Conservation (phyloP, 2,113 vertebrate genomes). For the Ptilorrhoa leucosticta region DNA sequence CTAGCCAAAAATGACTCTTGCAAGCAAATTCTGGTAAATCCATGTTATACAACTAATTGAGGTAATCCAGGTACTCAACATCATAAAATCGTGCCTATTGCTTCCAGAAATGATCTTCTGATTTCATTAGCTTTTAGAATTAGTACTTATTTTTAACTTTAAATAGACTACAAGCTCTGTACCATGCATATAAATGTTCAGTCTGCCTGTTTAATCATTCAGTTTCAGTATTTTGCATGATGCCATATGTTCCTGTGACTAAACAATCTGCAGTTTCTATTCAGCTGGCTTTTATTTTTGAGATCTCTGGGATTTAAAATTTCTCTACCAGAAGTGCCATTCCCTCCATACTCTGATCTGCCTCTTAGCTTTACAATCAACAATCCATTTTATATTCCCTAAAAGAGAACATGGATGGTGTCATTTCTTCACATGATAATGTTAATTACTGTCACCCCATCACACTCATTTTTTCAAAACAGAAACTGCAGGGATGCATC, state of each 20-base stretch:
- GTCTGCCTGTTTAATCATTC: constrained; percentile 63
- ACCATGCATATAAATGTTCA: constrained; percentile 54
- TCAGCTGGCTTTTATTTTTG: constrained; percentile 58
- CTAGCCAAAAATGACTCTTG: background rate
- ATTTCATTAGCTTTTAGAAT: constrained; percentile 67
- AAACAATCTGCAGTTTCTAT: constrained; percentile 57
- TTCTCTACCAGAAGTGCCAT: background rate
- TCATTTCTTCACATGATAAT: background rate
- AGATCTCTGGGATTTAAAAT: constrained; percentile 41
- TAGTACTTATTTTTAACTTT: constrained; percentile 49
- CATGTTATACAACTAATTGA: constrained; percentile 29
- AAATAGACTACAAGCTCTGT: constrained; percentile 44
- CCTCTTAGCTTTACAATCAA: background rate
- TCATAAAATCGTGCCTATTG: constrained; percentile 24
- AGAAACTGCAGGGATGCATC: background rate
- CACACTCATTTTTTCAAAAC: background rate
- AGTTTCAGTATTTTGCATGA: constrained; percentile 60
- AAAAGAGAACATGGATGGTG: background rate
- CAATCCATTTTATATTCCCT: background rate
- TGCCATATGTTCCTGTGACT: constrained; percentile 61
- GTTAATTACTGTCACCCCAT: background rate
- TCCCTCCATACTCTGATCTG: background rate
- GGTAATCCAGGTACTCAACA: constrained; percentile 29
- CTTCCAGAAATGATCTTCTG: constrained; percentile 38
- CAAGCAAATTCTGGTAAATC: background rate